Conservation (phyloP, 23 tunicate species). For the Diplosoma virens region DNA sequence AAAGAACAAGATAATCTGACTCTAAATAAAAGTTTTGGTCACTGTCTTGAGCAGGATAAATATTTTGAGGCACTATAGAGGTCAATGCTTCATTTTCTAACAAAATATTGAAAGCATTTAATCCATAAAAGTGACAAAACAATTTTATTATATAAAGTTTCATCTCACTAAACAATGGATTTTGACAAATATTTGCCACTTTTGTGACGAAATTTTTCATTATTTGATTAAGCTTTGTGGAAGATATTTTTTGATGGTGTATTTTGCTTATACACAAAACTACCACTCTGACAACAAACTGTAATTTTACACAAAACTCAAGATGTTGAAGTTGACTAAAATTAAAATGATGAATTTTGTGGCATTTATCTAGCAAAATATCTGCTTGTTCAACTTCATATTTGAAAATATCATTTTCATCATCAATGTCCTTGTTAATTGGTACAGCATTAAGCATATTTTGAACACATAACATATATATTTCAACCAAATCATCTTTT, state of each 20-base stretch:
- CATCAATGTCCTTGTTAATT: background rate
- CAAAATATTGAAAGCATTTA: conserved; percentile 11
- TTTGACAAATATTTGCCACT: background rate
- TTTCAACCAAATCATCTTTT: conserved; percentile 12
- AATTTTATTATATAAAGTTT: conserved; percentile 25
- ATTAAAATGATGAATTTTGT: background rate
- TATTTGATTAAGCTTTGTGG: background rate
- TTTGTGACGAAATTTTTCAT: background rate
- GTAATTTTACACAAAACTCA: conserved; percentile 18
- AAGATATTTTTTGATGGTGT: background rate
- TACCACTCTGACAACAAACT: conserved; percentile 6
- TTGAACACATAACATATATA: conserved; percentile 32
- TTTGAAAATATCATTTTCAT: background rate
- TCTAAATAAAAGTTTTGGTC: background rate
- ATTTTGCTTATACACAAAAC: background rate
- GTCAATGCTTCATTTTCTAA: background rate
- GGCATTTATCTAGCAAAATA: conserved; percentile 14
- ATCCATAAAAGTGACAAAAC: conserved; percentile 32
- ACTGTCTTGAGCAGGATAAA: conserved; percentile 6
- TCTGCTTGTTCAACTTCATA: conserved; percentile 1
- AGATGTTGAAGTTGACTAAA: conserved; percentile 28
- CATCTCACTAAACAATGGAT: background rate
- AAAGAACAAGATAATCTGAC: background rate
- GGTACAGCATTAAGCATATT: background rate
- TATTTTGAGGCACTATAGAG: conserved; percentile 10